These are phyloP conservation scores for Pyrocephalus nanus DNA, from an alignment of 2,797 vertebrate species.

Conservation along the genomic window DNA sequence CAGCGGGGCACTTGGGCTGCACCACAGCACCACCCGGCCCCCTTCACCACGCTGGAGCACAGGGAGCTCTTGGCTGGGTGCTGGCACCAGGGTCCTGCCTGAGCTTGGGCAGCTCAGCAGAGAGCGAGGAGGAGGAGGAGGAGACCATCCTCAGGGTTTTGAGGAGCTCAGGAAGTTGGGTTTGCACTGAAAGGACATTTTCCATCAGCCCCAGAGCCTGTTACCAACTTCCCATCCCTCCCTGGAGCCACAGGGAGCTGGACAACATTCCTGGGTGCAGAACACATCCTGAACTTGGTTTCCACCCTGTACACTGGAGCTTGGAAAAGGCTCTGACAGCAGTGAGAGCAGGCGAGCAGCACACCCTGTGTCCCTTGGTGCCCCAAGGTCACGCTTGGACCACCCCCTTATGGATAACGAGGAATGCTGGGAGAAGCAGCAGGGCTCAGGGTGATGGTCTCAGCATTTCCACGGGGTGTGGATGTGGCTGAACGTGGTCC, in stretches of 20 bases:
- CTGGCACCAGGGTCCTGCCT: not conserved
- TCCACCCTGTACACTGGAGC: fast-evolving
- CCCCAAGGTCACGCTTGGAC: fast-evolving
- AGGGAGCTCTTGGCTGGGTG: not conserved
- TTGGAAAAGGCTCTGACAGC: not conserved
- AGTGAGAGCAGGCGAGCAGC: not conserved
- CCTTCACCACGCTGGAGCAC: fast-evolving
- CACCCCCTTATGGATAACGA: fast-evolving
- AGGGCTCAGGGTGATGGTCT: not conserved
- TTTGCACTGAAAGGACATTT: not conserved
- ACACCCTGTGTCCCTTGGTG: fast-evolving
- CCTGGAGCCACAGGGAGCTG: not conserved
- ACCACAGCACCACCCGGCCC: fast-evolving
- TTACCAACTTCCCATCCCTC: not conserved
- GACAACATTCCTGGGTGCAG: fast-evolving
- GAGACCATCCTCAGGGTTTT: fast-evolving
- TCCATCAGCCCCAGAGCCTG: fast-evolving
- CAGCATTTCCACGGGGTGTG: fast-evolving
- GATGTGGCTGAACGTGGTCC: not conserved
- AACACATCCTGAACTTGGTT: not conserved
- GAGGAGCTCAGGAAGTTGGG: not conserved
- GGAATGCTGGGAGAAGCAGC: not conserved
- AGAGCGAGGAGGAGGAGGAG: not conserved
- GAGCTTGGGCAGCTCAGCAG: fast-evolving
- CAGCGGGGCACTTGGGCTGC: fast-evolving